Percentiles rank a stretch among this genome's conserved stretches.
phyloP scores from a whole-genome alignment of 2,113 vertebrate genomes.

The Actinemys pallida region DNA sequence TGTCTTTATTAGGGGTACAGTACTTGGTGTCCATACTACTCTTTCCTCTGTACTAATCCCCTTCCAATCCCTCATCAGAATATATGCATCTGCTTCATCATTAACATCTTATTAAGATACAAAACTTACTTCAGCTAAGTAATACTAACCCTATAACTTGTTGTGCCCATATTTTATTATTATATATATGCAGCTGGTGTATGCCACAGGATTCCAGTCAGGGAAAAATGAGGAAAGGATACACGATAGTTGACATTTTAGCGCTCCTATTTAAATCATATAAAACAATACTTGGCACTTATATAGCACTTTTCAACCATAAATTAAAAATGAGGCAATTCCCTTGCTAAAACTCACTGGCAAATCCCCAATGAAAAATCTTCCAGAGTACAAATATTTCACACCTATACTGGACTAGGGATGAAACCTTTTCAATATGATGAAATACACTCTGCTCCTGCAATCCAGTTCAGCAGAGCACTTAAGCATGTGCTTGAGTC shows the following conservation, averaged over 20 bases:
- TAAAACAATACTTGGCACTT: not conserved
- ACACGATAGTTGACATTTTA: fast-evolving
- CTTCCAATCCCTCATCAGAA: not conserved
- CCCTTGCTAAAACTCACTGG: not conserved
- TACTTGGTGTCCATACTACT: not conserved
- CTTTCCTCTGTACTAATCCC: not conserved
- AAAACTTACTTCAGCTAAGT: constrained; percentile 7
- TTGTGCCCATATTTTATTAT: not conserved
- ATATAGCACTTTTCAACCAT: not conserved
- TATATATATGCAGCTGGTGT: not conserved
- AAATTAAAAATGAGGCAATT: not conserved
- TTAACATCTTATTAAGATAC: not conserved
- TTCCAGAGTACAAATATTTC: not conserved
- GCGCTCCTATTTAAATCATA: not conserved
- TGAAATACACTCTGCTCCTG: not conserved
- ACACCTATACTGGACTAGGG: not conserved
- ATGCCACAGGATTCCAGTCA: not conserved
- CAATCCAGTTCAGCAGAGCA: not conserved
- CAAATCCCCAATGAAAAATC: not conserved
- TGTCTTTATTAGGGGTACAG: not conserved
- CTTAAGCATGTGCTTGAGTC: not conserved
- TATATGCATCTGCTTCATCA: not conserved
- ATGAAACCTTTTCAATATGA: not conserved
- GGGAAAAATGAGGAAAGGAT: not conserved
- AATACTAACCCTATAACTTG: not conserved